Evolutionary conservation across 2,113 vertebrate genomes (phyloP).

Genomic region (Pterocles orientalis): DNA sequence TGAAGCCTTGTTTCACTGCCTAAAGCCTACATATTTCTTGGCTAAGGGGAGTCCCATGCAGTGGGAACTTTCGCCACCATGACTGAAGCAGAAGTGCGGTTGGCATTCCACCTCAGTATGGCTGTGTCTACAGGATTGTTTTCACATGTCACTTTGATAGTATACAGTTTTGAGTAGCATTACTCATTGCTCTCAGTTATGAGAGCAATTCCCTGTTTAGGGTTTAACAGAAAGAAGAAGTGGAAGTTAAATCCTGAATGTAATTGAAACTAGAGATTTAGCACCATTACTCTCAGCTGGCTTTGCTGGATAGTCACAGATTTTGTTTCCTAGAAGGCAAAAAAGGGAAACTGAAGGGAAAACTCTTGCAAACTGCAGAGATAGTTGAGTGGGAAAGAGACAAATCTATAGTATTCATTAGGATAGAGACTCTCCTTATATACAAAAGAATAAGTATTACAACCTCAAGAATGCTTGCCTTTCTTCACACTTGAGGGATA

Average conservation of each 20-base stretch:
- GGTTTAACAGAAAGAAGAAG: not conserved
- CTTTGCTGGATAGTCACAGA: not conserved
- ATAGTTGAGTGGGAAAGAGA: not conserved
- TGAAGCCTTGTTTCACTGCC: not conserved
- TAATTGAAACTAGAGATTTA: not conserved
- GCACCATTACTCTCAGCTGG: not conserved
- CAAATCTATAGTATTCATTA: not conserved
- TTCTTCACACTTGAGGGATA: not conserved
- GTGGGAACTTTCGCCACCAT: not conserved
- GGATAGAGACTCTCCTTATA: not conserved
- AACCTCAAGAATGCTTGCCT: not conserved
- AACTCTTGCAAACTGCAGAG: not conserved
- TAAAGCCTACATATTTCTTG: not conserved
- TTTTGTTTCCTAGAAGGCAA: not conserved
- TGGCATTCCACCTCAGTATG: not conserved
- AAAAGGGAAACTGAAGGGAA: not conserved
- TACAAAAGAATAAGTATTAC: not conserved
- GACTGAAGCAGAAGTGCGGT: not conserved
- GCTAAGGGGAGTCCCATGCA: not conserved
- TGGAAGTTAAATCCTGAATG: not conserved
- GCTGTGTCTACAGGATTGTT: not conserved
- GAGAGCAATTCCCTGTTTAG: not conserved
- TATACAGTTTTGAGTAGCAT: not conserved
- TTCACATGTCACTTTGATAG: not conserved
- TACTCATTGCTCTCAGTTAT: not conserved